Percentiles rank a stretch among this genome's conserved stretches.
phyloP scores from a whole-genome alignment of 2,888 invertebrate genomes.

The Polydrusus tereticollis region DNA sequence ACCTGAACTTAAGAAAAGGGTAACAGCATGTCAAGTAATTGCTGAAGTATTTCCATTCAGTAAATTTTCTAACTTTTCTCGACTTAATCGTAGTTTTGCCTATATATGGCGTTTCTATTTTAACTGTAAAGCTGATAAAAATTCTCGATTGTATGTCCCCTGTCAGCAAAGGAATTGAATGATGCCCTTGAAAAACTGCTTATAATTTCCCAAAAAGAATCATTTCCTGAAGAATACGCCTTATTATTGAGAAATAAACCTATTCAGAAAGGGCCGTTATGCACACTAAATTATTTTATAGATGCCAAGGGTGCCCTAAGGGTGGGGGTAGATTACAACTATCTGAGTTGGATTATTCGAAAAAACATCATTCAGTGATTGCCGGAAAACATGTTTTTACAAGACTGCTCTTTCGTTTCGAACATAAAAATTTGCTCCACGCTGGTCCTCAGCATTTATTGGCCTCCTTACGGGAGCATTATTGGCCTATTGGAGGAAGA shows the following conservation, averaged over 20 bases:
- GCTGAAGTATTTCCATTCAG: not conserved
- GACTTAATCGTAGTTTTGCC: no score
- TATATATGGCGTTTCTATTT: no score
- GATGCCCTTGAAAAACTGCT: not conserved
- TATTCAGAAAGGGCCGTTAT: no score
- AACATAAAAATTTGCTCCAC: conserved; percentile 33
- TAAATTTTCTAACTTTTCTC: not conserved
- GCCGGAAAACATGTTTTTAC: conserved; percentile 32
- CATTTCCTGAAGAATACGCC: no score
- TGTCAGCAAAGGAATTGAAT: not conserved
- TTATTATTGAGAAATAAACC: no score
- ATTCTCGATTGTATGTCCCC: no score
- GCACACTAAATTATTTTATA: no score
- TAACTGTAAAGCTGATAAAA: no score
- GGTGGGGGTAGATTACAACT: conserved; percentile 28
- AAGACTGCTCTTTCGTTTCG: conserved; percentile 13
- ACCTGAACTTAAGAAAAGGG: not conserved
- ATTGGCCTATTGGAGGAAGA: conserved; percentile 20
- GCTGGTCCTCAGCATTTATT: conserved; percentile 33
- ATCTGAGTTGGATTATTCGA: conserved; percentile 22
- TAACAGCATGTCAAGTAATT: not conserved
- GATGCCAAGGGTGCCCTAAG: not conserved
- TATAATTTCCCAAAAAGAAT: no score
- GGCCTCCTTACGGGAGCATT: no score
- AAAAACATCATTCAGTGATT: conserved; percentile 39